phyloP scores from a whole-genome alignment of 1,140 invertebrate species.

The Papilio glaucus region DNA sequence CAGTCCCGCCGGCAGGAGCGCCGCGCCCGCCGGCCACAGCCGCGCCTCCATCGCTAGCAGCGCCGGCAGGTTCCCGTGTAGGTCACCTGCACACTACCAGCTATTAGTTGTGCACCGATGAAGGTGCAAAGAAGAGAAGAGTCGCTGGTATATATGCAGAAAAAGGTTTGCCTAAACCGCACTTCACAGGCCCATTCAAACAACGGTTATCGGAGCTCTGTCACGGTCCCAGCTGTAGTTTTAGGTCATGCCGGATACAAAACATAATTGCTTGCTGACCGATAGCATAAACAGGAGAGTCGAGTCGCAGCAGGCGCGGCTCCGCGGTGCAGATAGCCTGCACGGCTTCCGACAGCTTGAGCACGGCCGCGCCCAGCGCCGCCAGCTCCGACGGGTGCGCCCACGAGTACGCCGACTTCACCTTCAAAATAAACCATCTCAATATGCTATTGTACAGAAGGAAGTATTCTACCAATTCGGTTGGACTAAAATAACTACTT shows the following conservation, averaged over 20 bases:
- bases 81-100: constrained; percentile 64
- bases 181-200: too few species aligned
- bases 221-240: too few species aligned
- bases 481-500: not conserved
- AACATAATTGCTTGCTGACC: too few species aligned
- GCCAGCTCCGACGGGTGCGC: constrained; percentile 48
- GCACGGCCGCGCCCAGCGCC: constrained; percentile 51
- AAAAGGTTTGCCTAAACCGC: too few species aligned
- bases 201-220: too few species aligned
- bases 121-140: too few species aligned
- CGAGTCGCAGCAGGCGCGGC: constrained; percentile 65
- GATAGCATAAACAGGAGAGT: constrained; percentile 71
- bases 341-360: constrained; percentile 63
- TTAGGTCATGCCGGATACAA: too few species aligned
- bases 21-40: constrained; percentile 74
- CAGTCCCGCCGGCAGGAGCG: constrained; percentile 53
- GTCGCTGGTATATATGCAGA: too few species aligned
- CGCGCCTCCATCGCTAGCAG: constrained; percentile 76
- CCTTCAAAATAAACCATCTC: not conserved
- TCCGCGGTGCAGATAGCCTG: constrained; percentile 67
- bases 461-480: not conserved
- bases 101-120: not conserved
- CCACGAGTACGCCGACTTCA: constrained; percentile 60
- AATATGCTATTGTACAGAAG: too few species aligned
- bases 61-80: constrained; percentile 80